A percentile compares a stretch with the other conserved stretches of the same genome.
Evolutionary conservation across 2,797 vertebrate genomes (phyloP).

Genomic region (Amniataba percoides): DNA sequence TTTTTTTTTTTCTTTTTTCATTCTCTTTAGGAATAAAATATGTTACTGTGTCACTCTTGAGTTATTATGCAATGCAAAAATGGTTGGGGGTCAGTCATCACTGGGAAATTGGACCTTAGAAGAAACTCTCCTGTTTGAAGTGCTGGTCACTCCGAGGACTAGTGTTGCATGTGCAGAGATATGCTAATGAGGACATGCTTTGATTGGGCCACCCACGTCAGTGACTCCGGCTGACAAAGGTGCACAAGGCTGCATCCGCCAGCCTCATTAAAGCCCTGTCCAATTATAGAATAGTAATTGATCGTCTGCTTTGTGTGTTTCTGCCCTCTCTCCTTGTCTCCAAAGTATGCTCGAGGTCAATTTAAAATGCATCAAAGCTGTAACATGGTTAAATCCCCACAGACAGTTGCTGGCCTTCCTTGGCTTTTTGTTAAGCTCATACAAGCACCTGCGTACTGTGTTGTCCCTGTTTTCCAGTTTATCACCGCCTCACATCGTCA

Average conservation of each 20-base stretch:
- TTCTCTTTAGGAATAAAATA: constrained; percentile 24
- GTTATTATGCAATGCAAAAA: constrained; percentile 43
- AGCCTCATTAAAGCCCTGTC: constrained; percentile 85
- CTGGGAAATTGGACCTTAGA: constrained; percentile 44
- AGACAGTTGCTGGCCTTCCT: constrained; percentile 72
- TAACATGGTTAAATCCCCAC: constrained; percentile 77
- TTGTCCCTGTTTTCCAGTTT: constrained; percentile 60
- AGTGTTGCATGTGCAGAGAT: constrained; percentile 68
- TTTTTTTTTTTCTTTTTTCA: not conserved
- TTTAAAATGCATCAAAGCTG: constrained; percentile 82
- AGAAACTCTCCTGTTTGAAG: constrained; percentile 64
- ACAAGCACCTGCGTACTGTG: constrained; percentile 75
- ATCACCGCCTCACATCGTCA: constrained; percentile 40
- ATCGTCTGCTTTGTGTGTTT: constrained; percentile 80
- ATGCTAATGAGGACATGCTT: constrained; percentile 78
- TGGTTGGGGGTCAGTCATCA: constrained; percentile 45
- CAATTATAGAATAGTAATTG: constrained; percentile 87
- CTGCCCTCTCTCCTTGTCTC: constrained; percentile 73
- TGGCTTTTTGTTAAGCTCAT: constrained; percentile 72
- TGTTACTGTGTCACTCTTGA: constrained; percentile 45
- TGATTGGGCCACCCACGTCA: constrained; percentile 78
- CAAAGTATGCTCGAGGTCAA: constrained; percentile 80
- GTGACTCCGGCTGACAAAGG: constrained; percentile 81
- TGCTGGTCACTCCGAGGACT: constrained; percentile 57
- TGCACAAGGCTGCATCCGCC: constrained; percentile 81